Conservation (phyloP, 2,888 invertebrate genomes). For the Tinea semifulvella region DNA sequence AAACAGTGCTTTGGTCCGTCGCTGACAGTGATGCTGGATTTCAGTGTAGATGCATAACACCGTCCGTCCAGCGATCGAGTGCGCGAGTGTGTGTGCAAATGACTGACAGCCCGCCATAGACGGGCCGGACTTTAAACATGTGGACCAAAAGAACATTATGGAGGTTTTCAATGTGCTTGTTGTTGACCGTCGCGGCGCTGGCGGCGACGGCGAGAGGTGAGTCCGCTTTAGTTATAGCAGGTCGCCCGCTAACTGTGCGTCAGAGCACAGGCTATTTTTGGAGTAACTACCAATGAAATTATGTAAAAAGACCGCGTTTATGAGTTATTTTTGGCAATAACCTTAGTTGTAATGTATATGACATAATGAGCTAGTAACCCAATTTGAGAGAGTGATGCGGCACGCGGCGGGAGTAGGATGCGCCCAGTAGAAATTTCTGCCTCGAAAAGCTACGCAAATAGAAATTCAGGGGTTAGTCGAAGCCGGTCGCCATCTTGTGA, state of each 20-base stretch:
- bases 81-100: slow-evolving; percentile 65
- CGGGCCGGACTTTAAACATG: slow-evolving; percentile 59
- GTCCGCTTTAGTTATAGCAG: slow-evolving; percentile 24
- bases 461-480: slow-evolving; percentile 65
- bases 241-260: slow-evolving; percentile 18
- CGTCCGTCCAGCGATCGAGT: slow-evolving; percentile 55
- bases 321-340: slow-evolving; percentile 61
- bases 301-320: slow-evolving; percentile 66
- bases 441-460: slow-evolving; percentile 61
- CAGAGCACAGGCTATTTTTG: slow-evolving; percentile 54
- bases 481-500: slow-evolving; percentile 65
- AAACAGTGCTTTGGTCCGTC: slow-evolving; percentile 34
- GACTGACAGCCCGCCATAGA: slow-evolving; percentile 54
- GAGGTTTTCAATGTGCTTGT: slow-evolving; percentile 60
- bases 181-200: slow-evolving; percentile 52
- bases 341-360: slow-evolving; percentile 50
- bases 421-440: slow-evolving; percentile 19
- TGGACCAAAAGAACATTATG: slow-evolving; percentile 61
- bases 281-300: slow-evolving; percentile 65
- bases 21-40: slow-evolving; percentile 25
- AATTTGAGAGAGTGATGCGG: slow-evolving; percentile 22
- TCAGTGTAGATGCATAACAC: slow-evolving; percentile 49
- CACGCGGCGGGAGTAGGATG: neutral
- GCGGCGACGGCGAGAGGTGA: slow-evolving; percentile 52
- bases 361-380: slow-evolving; percentile 48